Base-by-base conservation (phyloP, 35 echinoderm and acorn worm species). In the Patiria miniata region DNA sequence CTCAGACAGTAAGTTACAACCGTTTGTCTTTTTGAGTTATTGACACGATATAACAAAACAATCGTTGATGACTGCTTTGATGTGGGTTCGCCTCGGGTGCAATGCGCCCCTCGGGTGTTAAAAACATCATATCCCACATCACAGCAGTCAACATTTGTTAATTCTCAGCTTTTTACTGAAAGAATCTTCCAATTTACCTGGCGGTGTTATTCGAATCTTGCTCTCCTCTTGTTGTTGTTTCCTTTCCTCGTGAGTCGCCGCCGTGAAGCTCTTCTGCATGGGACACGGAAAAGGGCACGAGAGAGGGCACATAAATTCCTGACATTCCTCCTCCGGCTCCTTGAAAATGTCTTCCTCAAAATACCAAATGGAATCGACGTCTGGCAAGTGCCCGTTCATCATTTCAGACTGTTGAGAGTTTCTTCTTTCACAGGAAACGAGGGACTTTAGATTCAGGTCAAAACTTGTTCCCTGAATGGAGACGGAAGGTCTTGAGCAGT, bases 261-360 rank as follows among this genome's bases (percentile, higher is more conserved):
- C 65, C 15, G 65, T 32, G 29, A 73, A 73, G 16, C 65, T 73
- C 65, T 73, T 73, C 65, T 73, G 65, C 65, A 73, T 32, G 8
- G 65, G 65, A 73, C 65, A 73, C 19, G 26, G 26, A 73, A 32
- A 34, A 28, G 65, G 65, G 29, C 65, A 73, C 1, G 34, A 73
- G 14, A 73, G 65, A 23, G 65, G 65, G 29, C 65, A 73, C 34
- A 28, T 73, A 32, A 73, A 73, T 23, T 73, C 65, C 29, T 14
- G 26, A 32, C 21, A 22, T 14, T 73, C 65, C 34, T 73, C 65
- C 29, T 73, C 65, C 14, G 65, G 65, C 26, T 73, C 65, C 65
- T 73, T 73, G 34, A 73, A 73, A 10, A 73, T 73, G 34, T 73
- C 65, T 73, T 73, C 65, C 65, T 73, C 65, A 73, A 28, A 73